Conservation (phyloP, 2,797 vertebrate genomes). For the Morus bassanus region DNA sequence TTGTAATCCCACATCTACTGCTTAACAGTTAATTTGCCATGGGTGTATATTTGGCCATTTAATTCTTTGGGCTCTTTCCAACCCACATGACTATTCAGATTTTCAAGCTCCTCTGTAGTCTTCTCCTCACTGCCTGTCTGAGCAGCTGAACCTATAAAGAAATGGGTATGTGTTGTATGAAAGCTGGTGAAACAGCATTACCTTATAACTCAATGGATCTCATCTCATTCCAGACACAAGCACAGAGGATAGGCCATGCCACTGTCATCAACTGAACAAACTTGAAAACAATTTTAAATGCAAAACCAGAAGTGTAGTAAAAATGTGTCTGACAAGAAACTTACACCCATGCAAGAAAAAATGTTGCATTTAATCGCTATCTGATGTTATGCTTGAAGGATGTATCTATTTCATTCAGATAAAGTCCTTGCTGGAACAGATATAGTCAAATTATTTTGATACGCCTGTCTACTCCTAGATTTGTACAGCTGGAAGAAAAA, state of each 20-base stretch:
- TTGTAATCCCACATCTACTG: background rate
- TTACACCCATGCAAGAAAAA: background rate
- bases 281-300: background rate
- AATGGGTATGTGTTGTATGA: background rate
- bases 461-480: background rate
- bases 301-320: background rate
- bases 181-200: background rate
- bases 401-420: background rate
- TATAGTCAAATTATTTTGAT: background rate
- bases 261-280: background rate
- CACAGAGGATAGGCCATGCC: background rate
- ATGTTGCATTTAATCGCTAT: background rate
- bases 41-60: background rate
- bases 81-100: background rate
- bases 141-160: background rate
- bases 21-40: background rate
- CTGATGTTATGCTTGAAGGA: background rate
- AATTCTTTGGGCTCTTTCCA: background rate
- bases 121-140: background rate
- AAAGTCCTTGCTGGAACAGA: background rate
- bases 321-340: background rate
- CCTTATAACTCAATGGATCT: background rate
- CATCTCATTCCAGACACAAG: background rate
- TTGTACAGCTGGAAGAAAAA: background rate
- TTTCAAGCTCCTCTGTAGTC: background rate